Percentiles rank a stretch among this genome's conserved stretches.
Conservation (phyloP, 2,113 vertebrate species). For the Ageneiosus marmoratus region DNA sequence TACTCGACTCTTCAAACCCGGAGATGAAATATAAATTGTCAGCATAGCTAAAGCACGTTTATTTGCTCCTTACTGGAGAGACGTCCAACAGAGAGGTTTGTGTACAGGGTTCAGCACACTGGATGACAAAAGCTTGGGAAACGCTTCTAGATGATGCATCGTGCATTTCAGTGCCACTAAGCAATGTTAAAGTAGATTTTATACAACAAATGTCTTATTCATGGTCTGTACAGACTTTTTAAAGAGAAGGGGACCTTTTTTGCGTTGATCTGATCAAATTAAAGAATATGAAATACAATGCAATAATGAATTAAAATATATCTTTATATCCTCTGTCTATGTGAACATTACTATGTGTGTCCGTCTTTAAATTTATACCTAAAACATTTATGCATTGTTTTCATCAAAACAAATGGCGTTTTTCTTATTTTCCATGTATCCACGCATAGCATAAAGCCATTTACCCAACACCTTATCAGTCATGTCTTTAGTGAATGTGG, state of each 20-base stretch:
- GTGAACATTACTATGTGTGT: too few relatives aligned
- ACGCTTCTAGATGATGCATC: neutral
- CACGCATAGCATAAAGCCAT: neutral
- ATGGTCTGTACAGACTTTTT: neutral
- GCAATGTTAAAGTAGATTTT: neutral
- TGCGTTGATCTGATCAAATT: neutral
- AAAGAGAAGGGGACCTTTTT: neutral
- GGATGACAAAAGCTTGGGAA: slow-evolving; percentile 21
- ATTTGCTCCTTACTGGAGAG: slow-evolving; percentile 38
- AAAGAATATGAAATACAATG: neutral
- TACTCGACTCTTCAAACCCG: slow-evolving; percentile 83
- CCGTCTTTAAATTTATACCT: neutral
- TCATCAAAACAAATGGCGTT: neutral
- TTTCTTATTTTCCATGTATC: neutral
- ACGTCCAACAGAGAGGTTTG: slow-evolving; percentile 20
- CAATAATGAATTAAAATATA: neutral
- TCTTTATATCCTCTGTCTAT: neutral
- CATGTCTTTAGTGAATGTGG: neutral
- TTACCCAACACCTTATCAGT: slow-evolving; percentile 6
- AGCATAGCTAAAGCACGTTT: slow-evolving; percentile 60
- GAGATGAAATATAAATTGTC: slow-evolving; percentile 83
- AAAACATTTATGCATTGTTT: neutral
- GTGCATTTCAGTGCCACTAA: neutral
- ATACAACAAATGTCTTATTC: neutral
- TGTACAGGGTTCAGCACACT: neutral